Conservation (phyloP, 1,140 invertebrate genomes). For the Drosophila nannoptera region DNA sequence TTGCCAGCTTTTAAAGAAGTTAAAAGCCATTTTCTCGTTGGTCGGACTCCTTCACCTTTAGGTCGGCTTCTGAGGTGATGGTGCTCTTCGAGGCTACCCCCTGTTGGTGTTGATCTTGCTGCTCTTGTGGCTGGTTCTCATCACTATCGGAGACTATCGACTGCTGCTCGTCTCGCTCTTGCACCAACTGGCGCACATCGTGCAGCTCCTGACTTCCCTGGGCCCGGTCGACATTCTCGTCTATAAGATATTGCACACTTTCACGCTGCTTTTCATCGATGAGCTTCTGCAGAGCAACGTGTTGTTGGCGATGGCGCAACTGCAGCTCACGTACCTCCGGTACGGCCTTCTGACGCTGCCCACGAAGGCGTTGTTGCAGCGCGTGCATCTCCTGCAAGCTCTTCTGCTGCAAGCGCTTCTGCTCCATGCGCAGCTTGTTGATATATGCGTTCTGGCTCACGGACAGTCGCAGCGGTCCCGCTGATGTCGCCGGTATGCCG, state of each 20-base stretch:
- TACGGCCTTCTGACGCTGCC: neutral
- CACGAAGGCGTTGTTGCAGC: neutral
- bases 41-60: no score
- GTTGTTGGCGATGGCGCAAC: neutral
- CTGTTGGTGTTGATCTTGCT: no score
- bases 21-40: no score
- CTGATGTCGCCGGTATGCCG: neutral
- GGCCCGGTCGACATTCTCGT: neutral
- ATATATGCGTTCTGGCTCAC: neutral
- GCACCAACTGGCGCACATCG: no score
- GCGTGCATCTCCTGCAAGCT: no score
- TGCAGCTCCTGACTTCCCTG: neutral
- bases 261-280: neutral
- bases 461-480: neutral
- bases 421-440: neutral
- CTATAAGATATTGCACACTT: no score
- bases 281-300: neutral
- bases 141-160: no score
- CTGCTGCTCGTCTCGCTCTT: neutral
- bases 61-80: no score
- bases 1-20: no score
- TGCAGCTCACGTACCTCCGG: neutral
- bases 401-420: neutral
- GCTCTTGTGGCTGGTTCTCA: no score
- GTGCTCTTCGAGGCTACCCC: no score